phyloP scores from a whole-genome alignment of 2,888 invertebrate genomes.

The Dynastes grantii region DNA sequence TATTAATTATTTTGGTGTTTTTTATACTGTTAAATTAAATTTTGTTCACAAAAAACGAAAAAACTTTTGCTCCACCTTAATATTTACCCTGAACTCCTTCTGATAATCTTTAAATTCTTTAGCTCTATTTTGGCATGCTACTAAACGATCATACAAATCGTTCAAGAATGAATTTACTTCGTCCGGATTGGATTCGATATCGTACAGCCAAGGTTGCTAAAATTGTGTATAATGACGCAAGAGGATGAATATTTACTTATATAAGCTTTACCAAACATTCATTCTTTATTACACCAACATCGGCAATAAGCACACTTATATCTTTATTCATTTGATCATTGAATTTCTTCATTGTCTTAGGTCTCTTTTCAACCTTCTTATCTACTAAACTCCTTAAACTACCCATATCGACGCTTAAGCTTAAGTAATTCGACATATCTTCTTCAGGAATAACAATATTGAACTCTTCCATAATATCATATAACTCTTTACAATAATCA shows the following conservation, averaged over 20 bases:
- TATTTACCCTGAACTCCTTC: conserved; percentile 84
- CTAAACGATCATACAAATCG: conserved; percentile 77
- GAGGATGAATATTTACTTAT: not conserved
- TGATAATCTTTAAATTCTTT: conserved; percentile 86
- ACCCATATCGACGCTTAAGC: conserved; percentile 77
- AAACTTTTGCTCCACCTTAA: not conserved
- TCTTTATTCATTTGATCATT: conserved; percentile 85
- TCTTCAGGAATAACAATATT: conserved; percentile 81
- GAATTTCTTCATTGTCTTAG: conserved; percentile 80
- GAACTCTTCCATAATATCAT: conserved; percentile 88
- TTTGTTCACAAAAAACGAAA: too few species aligned
- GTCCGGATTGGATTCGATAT: conserved; percentile 80
- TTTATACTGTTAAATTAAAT: too few species aligned
- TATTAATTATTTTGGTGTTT: not conserved
- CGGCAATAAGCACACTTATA: conserved; percentile 80
- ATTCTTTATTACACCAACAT: conserved; percentile 82
- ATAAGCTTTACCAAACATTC: conserved; percentile 76
- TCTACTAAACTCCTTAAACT: conserved; percentile 81
- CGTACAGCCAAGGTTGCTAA: conserved; percentile 84
- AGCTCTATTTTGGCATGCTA: conserved; percentile 78
- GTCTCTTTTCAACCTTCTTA: conserved; percentile 79
- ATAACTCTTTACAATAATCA: conserved; percentile 87
- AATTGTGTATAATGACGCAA: conserved; percentile 49
- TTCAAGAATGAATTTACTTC: conserved; percentile 78
- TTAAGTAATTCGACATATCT: conserved; percentile 78